Conservation (phyloP, 2,797 vertebrate species). For the Carduelis carduelis region DNA sequence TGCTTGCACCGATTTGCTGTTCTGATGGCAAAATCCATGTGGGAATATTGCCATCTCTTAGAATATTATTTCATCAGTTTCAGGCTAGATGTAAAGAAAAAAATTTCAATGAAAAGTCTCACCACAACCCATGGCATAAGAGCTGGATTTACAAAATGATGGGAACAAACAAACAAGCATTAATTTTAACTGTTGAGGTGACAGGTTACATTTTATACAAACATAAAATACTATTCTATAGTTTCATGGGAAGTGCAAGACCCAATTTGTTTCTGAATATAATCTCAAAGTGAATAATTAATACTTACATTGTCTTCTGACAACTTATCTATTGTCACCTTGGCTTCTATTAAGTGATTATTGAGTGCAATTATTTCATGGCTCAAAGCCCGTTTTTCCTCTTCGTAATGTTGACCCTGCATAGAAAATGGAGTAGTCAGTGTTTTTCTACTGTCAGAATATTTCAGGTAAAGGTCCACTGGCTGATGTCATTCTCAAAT, state of each 20-base stretch:
- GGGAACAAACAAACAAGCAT: neutral
- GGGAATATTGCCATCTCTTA: neutral
- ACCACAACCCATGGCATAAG: neutral
- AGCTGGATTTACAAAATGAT: neutral
- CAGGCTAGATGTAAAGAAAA: neutral
- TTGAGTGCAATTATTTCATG: conserved; percentile 94
- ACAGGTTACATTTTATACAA: neutral
- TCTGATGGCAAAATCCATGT: neutral
- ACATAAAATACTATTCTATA: neutral
- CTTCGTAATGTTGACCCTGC: conserved; percentile 92
- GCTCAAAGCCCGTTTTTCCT: conserved; percentile 92
- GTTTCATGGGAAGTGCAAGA: neutral
- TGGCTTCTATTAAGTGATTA: conserved; percentile 95
- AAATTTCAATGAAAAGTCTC: neutral
- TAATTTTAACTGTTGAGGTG: neutral
- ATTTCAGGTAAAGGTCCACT: neutral
- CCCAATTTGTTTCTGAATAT: neutral
- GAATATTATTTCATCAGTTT: neutral
- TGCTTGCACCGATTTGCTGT: neutral
- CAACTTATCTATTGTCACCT: conserved; percentile 95
- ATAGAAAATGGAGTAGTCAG: neutral
- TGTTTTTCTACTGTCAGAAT: neutral
- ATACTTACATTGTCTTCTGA: conserved; percentile 94
- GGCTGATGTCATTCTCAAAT: neutral
- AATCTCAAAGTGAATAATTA: neutral